These are phyloP conservation scores for Urocitellus parryii DNA, from an alignment of 2,113 vertebrate genomes.

Conservation along the genomic window DNA sequence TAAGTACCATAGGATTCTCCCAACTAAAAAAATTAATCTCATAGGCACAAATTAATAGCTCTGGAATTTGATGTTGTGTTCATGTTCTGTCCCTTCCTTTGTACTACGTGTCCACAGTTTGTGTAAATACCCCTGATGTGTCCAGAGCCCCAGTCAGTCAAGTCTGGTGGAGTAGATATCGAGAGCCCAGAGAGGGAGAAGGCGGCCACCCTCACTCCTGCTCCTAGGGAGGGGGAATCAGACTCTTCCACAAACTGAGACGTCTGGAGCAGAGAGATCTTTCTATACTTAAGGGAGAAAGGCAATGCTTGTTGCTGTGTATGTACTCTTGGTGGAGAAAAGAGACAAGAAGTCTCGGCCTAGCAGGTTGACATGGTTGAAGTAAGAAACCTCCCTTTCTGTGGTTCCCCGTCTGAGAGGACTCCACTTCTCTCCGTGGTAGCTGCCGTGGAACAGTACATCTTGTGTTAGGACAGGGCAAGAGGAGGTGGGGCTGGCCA, in stretches of 20 bases:
- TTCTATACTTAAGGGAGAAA: not conserved
- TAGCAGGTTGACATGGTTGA: not conserved
- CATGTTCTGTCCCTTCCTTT: not conserved
- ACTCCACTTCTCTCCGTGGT: not conserved
- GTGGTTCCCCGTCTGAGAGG: not conserved
- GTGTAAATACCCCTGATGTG: not conserved
- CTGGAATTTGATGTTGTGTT: slow-evolving; percentile 35
- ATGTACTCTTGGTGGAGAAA: not conserved
- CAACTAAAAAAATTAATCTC: slow-evolving; percentile 41
- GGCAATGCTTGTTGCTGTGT: not conserved
- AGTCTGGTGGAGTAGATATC: no score
- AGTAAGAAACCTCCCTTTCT: not conserved
- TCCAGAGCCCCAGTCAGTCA: not conserved
- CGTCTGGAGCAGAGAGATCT: not conserved
- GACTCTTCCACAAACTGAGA: not conserved
- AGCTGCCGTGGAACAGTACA: not conserved
- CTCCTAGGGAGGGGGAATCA: not conserved
- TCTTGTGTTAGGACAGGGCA: not conserved
- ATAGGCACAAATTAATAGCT: slow-evolving; percentile 13
- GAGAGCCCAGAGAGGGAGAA: not conserved
- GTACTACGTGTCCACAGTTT: not conserved
- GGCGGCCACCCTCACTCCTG: not conserved
- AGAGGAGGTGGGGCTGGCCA: not conserved
- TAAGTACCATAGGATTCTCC: not conserved
- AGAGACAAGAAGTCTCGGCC: not conserved